These are phyloP conservation scores for Parotocinclus haroldoi DNA, from an alignment of 2,797 vertebrate genomes.

Conservation along the genomic window DNA sequence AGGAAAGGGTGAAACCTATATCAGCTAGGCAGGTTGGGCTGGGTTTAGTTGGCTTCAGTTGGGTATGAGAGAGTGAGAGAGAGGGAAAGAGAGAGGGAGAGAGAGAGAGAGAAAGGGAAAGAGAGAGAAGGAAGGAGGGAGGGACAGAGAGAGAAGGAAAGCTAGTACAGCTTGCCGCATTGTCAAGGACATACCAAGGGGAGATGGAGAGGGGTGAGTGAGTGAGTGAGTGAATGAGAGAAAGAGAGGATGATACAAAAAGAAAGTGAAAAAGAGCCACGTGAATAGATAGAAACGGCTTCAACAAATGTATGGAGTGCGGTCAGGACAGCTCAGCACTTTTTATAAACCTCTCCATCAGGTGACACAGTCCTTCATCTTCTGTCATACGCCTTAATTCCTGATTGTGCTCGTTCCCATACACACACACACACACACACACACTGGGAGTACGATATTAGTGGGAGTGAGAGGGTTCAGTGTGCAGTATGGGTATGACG, in stretches of 20 bases:
- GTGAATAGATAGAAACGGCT: conserved; percentile 50
- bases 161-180: conserved; percentile 74
- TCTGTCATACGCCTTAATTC: conserved; percentile 10
- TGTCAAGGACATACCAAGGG: conserved; percentile 81
- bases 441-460: conserved; percentile 22
- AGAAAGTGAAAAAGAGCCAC: not conserved
- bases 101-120: conserved; percentile 28
- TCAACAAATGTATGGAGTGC: conserved; percentile 47
- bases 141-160: conserved; percentile 58
- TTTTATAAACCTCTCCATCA: conserved; percentile 41
- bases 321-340: conserved; percentile 65
- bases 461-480: conserved; percentile 27
- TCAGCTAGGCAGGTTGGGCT: conserved; percentile 34
- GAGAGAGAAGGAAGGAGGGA: conserved; percentile 54
- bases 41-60: conserved; percentile 27
- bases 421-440: conserved; percentile 10
- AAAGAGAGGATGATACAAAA: conserved; percentile 40
- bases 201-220: conserved; percentile 61
- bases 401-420: conserved; percentile 1
- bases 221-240: conserved; percentile 39
- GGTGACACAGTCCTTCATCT: conserved; percentile 15
- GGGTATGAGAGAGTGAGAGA: conserved; percentile 27
- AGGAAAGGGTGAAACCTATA: conserved; percentile 54
- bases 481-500: conserved; percentile 26
- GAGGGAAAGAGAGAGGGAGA: conserved; percentile 32